Base-by-base conservation (phyloP, 2,113 vertebrate genomes). In the Egretta garzetta region DNA sequence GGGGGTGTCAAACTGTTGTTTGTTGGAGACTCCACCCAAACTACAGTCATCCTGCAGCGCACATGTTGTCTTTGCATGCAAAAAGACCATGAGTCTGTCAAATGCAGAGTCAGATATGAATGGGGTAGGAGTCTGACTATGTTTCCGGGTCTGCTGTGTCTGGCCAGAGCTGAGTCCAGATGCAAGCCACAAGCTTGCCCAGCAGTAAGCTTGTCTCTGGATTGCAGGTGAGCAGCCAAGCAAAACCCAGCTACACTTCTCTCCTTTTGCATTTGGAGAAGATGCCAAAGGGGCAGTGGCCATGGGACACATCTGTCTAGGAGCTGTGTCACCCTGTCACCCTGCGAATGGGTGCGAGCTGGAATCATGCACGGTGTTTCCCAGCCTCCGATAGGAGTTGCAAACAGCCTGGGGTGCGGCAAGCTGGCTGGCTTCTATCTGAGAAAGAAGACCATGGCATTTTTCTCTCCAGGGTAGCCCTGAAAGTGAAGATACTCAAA, bases 1-100 rank as follows among this genome's bases (percentile, higher is more conserved):
- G 12, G 12, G 5, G 21, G 22, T 23, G 16, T 68, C 37, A 52
- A 35, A 28, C 9, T 20, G 16, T 12, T 53, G 56, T 16, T 70
- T 47, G 3, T 41, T 24, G 47, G 43, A 11, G 55, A 28, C 24
- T 33, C 26, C 26, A 45, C 14, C 43, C 45, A 59, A 43, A 56
- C 33, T 2, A 1, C 49, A 35, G 66, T 4, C 10, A n/a, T 56
- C 32, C 47, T 67, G 63, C 49, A 27, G 41, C 41, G 14, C 9
- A 3, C 10, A 0, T 0, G 1, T 16, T 32, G 26, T 64, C 21
- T 18, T 55, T 30, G 50, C 9, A 0, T 59, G 70, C 14, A 5
- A 75, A 86, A 81, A 14, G 23, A 24, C 37, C 12, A 0, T 4
- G 56, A 64, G 18, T 66, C 30, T 9, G 50, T 49, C 45, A 72